Evolutionary conservation across 2,888 invertebrate genomes (phyloP).

Genomic region (Lydus trimaculatus): DNA sequence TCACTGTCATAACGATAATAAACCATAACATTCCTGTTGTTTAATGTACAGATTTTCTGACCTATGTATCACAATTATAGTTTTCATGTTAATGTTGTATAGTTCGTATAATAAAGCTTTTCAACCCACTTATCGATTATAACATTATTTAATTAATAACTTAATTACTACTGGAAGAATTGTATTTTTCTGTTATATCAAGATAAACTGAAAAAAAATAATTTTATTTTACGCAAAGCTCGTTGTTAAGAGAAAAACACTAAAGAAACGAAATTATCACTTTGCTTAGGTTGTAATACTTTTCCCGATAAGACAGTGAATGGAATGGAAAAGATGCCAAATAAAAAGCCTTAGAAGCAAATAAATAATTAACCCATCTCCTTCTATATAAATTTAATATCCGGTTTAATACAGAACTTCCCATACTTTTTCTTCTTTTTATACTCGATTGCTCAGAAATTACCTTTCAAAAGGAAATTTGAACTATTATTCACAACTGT

Average conservation of each 20-base stretch:
- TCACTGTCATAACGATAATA: neutral
- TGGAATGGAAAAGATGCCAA: neutral
- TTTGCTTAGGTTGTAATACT: neutral
- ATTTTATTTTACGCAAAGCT: too few relatives aligned
- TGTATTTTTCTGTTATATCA: too few relatives aligned
- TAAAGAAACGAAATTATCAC: neutral
- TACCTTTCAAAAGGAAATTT: conserved; percentile 6
- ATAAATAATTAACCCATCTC: conserved; percentile 35
- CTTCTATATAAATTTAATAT: conserved; percentile 27
- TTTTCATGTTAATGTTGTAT: too few relatives aligned
- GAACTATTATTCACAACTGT: conserved; percentile 1
- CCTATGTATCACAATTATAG: neutral
- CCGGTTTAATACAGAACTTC: neutral
- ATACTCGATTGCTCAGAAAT: neutral
- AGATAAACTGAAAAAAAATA: too few relatives aligned
- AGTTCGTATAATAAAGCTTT: too few relatives aligned
- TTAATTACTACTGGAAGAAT: too few relatives aligned
- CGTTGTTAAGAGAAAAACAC: neutral
- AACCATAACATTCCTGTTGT: neutral
- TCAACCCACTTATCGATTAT: too few relatives aligned
- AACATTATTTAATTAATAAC: too few relatives aligned
- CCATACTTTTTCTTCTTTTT: neutral
- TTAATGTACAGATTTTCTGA: neutral
- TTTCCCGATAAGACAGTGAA: neutral
- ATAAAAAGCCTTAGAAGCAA: conserved; percentile 4